phyloP scores from a whole-genome alignment of 2,797 vertebrate species.

The Phoxinus dragarum region DNA sequence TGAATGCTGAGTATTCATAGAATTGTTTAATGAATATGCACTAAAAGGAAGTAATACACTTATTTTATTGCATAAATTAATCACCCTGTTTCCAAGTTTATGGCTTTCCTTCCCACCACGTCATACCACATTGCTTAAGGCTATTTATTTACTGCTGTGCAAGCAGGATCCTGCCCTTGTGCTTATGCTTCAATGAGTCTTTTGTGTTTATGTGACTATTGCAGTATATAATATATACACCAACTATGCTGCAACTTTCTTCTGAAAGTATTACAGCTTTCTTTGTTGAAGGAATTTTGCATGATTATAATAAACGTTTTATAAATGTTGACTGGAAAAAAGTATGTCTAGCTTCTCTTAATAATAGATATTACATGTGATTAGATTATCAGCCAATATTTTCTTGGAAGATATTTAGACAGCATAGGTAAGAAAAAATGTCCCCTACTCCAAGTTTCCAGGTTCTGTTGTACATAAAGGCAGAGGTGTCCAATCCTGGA shows the following conservation, averaged over 20 bases:
- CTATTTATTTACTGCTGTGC: conserved; percentile 17
- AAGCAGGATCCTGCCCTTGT: conserved; percentile 38
- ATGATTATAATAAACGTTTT: background rate
- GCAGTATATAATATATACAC: conserved; percentile 1
- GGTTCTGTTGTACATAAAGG: background rate
- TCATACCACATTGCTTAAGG: conserved; percentile 11
- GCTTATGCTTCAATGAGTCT: conserved; percentile 12
- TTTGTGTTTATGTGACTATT: conserved; percentile 36
- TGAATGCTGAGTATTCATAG: background rate
- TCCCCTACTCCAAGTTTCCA: background rate
- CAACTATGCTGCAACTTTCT: background rate
- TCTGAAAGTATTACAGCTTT: background rate
- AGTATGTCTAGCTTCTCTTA: background rate
- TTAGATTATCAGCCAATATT: background rate
- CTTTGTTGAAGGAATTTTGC: background rate
- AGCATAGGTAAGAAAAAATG: background rate
- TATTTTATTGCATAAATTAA: background rate
- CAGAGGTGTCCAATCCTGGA: too few relatives aligned
- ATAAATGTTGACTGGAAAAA: background rate
- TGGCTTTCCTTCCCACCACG: conserved; percentile 3
- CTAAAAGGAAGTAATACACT: background rate
- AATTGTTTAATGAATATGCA: background rate
- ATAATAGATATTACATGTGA: background rate
- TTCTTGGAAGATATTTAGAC: background rate
- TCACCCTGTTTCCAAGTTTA: conserved; percentile 1